phyloP scores from a whole-genome alignment of 2,888 invertebrate genomes.

The Drosophila borealis region DNA sequence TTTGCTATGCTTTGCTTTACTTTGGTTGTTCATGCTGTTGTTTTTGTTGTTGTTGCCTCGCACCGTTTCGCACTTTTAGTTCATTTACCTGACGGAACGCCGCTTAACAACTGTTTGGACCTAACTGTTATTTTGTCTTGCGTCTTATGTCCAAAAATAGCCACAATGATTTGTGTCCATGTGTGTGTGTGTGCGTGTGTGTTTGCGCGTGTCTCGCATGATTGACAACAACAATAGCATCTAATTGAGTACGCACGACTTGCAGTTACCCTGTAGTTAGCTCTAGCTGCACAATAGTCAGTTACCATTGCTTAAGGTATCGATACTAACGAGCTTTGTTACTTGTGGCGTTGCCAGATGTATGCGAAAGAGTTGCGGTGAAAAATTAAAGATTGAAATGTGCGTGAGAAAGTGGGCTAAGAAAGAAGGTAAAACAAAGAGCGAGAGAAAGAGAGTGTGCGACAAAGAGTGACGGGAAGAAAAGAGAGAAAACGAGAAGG shows the following conservation, averaged over 20 bases:
- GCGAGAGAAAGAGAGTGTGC: too few relatives aligned
- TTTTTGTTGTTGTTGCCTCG: conserved; percentile 48
- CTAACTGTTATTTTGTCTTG: conserved; percentile 50
- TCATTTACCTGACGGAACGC: conserved; percentile 66
- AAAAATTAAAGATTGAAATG: too few relatives aligned
- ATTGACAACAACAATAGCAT: conserved; percentile 40
- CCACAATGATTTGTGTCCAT: conserved; percentile 54
- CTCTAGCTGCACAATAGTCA: too few relatives aligned
- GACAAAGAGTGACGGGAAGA: too few relatives aligned
- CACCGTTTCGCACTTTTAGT: conserved; percentile 70
- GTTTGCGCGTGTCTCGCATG: conserved; percentile 64
- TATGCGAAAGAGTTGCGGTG: too few relatives aligned
- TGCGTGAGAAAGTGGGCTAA: too few relatives aligned
- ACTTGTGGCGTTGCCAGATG: too few relatives aligned
- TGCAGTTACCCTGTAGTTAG: conserved; percentile 11
- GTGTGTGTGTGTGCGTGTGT: background rate
- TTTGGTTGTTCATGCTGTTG: conserved; percentile 28
- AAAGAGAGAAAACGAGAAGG: too few relatives aligned
- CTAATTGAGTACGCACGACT: conserved; percentile 3
- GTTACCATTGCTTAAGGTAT: too few relatives aligned
- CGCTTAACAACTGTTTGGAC: conserved; percentile 25
- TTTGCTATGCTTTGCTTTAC: conserved; percentile 13
- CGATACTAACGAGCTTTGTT: too few relatives aligned
- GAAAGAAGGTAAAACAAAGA: too few relatives aligned
- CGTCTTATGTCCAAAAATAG: conserved; percentile 49